Conservation (phyloP, 2,888 invertebrate genomes). For the Sepiola atlantica region DNA sequence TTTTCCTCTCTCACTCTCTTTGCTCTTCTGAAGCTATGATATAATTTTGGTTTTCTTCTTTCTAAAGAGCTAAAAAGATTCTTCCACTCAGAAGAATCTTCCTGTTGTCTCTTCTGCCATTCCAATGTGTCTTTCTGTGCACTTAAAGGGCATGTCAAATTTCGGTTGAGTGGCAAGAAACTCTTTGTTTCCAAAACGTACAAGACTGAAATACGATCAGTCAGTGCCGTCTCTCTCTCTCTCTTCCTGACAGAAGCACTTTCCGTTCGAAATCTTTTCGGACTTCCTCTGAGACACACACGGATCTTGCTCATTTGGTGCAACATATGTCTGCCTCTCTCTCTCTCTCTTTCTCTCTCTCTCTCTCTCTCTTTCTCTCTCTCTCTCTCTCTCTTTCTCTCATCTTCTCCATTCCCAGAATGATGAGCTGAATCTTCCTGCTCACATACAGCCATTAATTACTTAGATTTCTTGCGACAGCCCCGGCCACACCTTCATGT, state of each 20-base stretch:
- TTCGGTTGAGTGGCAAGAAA: neutral
- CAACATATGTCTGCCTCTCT: neutral
- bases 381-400: too few relatives aligned
- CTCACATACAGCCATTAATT: neutral
- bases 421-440: neutral
- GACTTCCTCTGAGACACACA: neutral
- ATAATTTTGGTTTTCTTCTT: neutral
- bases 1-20: neutral
- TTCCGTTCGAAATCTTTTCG: neutral
- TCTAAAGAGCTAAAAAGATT: neutral
- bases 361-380: too few relatives aligned
- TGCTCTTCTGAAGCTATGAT: neutral
- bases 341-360: too few relatives aligned
- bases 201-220: neutral
- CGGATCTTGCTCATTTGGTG: neutral
- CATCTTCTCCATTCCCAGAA: too few relatives aligned
- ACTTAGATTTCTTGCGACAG: neutral
- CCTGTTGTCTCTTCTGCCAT: neutral
- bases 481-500: neutral
- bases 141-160: slow-evolving; percentile 15
- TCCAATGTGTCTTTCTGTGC: neutral
- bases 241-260: neutral
- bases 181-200: neutral
- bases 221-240: neutral
- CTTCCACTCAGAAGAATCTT: neutral